Evolutionary conservation across 2,113 vertebrate species (phyloP).

Genomic region (Periophthalmodon schlosseri): DNA sequence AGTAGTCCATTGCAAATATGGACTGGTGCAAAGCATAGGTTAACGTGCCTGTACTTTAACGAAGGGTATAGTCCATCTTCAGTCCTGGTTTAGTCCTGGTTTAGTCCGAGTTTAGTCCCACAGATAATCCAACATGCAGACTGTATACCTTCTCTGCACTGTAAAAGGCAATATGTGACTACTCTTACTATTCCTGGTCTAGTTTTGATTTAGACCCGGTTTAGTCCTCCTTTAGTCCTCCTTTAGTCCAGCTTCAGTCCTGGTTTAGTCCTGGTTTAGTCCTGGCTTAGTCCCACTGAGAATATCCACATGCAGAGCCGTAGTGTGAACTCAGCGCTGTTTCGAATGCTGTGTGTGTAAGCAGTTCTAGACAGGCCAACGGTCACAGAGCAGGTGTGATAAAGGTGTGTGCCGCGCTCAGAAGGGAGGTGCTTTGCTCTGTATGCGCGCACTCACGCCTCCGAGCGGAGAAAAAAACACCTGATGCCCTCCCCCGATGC

Average conservation of each 20-base stretch:
- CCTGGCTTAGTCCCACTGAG: neutral
- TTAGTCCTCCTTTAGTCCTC: too few species aligned
- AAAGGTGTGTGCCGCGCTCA: constrained; percentile 34
- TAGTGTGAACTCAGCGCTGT: too few species aligned
- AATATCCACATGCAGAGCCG: neutral
- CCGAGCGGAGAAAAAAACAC: neutral
- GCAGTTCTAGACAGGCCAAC: constrained; percentile 28
- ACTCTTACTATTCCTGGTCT: neutral
- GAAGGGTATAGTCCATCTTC: neutral
- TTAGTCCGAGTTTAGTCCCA: neutral
- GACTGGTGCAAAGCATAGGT: too few species aligned
- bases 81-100: neutral
- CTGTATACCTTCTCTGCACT: too few species aligned
- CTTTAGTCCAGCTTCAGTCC: neutral
- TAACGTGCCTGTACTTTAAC: too few species aligned
- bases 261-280: neutral
- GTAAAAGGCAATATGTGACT: too few species aligned
- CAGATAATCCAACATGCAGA: too few species aligned
- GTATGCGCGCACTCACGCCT: neutral
- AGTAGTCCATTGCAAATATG: too few species aligned
- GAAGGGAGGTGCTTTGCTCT: constrained; percentile 38
- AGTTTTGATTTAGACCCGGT: neutral
- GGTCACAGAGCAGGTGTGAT: constrained; percentile 30
- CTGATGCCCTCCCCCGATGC: constrained; percentile 51
- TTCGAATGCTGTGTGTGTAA: neutral